A percentile compares a stretch with the other conserved stretches of the same genome.
Evolutionary conservation across 2,113 vertebrate genomes (phyloP).

Genomic region (Rhodinocichla rosea): DNA sequence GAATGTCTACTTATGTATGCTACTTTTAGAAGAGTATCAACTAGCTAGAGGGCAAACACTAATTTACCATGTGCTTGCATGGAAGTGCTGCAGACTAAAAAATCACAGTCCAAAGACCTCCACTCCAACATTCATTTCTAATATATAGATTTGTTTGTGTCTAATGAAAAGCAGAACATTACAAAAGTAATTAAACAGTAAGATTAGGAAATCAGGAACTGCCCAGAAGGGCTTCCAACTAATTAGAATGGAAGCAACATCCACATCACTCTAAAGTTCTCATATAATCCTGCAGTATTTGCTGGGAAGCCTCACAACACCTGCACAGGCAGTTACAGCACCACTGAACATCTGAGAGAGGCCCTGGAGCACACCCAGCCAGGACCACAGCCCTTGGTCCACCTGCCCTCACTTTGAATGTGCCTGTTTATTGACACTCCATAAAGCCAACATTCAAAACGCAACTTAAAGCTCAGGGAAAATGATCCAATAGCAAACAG

Average conservation of each 20-base stretch:
- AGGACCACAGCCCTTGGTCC: background rate
- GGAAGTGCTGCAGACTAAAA: background rate
- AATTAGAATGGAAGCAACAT: background rate
- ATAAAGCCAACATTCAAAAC: background rate
- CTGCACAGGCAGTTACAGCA: background rate
- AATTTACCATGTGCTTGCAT: background rate
- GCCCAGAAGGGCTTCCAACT: background rate
- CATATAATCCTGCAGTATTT: rapidly evolving
- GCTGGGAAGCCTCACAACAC: background rate
- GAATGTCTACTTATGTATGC: background rate
- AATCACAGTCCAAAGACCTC: background rate
- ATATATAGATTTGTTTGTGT: background rate
- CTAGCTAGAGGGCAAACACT: background rate
- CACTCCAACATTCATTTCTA: background rate
- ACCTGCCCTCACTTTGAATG: rapidly evolving
- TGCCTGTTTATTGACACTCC: background rate
- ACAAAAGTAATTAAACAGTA: background rate
- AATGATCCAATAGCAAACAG: background rate
- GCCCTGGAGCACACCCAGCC: background rate
- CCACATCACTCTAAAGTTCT: background rate
- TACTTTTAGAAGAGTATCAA: background rate
- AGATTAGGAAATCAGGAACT: background rate
- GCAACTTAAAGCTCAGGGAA: background rate
- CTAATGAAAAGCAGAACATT: background rate
- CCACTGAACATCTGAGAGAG: background rate